Conservation (phyloP, 2,797 vertebrate species). For the Poliocrania exsul region DNA sequence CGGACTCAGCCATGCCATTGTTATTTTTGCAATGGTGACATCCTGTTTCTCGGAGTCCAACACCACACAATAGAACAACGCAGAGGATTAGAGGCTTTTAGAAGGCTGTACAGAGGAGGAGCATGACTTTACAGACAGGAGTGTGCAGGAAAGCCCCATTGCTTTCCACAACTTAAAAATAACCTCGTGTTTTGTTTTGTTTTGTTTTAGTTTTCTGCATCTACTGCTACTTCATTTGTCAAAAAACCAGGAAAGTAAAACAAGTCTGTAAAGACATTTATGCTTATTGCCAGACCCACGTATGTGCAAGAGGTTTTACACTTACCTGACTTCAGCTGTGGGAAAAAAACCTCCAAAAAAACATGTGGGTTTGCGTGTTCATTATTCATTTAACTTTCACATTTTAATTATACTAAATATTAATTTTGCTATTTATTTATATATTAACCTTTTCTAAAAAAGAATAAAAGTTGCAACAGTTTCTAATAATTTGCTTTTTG, state of each 20-base stretch:
- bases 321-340: neutral
- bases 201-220: neutral
- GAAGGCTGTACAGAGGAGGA: neutral
- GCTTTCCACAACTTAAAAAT: neutral
- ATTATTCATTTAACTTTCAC: neutral
- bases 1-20: neutral
- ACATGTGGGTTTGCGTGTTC: neutral
- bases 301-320: neutral
- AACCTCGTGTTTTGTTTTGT: neutral
- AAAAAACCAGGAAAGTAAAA: neutral
- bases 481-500: neutral
- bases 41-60: neutral
- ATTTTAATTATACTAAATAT: neutral
- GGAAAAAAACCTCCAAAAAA: neutral
- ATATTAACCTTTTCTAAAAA: neutral
- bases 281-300: neutral
- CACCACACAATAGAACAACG: neutral
- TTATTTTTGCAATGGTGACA: too few relatives aligned
- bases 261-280: fast-evolving
- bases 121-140: neutral
- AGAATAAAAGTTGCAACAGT: neutral
- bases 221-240: neutral
- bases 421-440: neutral
- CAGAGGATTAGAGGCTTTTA: neutral
- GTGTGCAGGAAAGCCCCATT: neutral